Percentiles rank a stretch among this genome's conserved stretches.
phyloP scores from a whole-genome alignment of 2,888 invertebrate species.

The Calameuta filiformis region DNA sequence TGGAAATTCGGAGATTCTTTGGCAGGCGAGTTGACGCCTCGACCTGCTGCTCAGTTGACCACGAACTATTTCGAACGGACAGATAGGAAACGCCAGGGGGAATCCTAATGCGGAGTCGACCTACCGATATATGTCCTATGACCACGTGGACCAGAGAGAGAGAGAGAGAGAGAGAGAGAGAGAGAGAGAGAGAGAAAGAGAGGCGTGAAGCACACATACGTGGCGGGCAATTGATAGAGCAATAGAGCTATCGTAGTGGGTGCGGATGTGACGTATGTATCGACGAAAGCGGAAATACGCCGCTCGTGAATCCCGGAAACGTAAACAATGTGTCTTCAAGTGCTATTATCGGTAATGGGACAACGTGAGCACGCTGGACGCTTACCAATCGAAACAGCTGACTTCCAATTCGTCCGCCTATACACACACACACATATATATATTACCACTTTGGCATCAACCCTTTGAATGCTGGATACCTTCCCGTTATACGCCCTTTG shows the following conservation, averaged over 20 bases:
- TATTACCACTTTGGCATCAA: background rate
- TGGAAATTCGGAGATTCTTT: too few relatives aligned
- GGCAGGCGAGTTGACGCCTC: too few relatives aligned
- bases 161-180: background rate
- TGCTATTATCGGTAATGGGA: constrained; percentile 42
- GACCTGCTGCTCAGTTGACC: too few relatives aligned
- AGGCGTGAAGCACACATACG: background rate
- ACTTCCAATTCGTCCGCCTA: background rate
- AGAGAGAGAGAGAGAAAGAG: background rate
- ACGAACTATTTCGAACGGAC: too few relatives aligned
- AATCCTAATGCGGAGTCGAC: too few relatives aligned
- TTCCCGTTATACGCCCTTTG: background rate
- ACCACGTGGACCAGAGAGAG: background rate
- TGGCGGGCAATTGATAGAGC: constrained; percentile 16
- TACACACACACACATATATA: too few relatives aligned
- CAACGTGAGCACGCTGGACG: constrained; percentile 27
- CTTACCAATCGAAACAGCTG: background rate
- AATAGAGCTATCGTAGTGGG: constrained; percentile 19
- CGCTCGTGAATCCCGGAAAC: constrained; percentile 38
- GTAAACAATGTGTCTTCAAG: constrained; percentile 17
- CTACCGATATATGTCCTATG: too few relatives aligned
- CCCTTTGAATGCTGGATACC: background rate
- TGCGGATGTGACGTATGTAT: background rate
- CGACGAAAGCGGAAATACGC: background rate
- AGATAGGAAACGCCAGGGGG: too few relatives aligned